Percentiles rank a stretch among this genome's conserved stretches.
Conservation (phyloP, 2,113 vertebrate genomes). For the Sorex fumeus region DNA sequence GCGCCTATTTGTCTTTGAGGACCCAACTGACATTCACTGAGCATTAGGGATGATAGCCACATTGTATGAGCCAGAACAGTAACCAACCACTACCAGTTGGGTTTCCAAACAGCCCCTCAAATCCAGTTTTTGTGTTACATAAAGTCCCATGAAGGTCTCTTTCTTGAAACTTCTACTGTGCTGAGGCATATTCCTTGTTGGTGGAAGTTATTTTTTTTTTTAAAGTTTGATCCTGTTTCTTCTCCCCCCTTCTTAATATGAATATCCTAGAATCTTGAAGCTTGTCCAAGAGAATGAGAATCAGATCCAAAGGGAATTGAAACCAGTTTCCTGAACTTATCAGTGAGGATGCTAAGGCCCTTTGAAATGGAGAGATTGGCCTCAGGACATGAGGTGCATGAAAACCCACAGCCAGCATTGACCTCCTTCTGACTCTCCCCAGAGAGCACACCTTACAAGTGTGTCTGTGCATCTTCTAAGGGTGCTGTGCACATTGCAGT, state of each 20-base stretch:
- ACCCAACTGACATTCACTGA: neutral
- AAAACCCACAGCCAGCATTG: neutral
- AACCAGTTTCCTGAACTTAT: neutral
- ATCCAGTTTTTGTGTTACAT: neutral
- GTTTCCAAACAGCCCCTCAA: neutral
- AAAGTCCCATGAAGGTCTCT: neutral
- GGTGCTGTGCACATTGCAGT: neutral
- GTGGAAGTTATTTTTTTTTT: neutral
- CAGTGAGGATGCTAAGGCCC: neutral
- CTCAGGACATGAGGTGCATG: neutral
- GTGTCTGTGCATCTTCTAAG: neutral
- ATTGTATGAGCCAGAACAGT: neutral
- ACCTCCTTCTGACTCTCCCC: neutral
- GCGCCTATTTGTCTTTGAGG: neutral
- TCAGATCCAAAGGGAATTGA: neutral
- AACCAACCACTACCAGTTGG: neutral
- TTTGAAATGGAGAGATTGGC: neutral
- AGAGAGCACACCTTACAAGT: neutral
- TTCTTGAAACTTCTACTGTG: neutral
- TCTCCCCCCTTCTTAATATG: conserved; percentile 12
- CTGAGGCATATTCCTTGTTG: neutral
- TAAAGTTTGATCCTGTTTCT: neutral
- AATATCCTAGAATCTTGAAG: conserved; percentile 24
- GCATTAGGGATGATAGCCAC: no score
- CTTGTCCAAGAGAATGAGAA: conserved; percentile 1